Percentiles rank a stretch among this genome's conserved stretches.
Conservation (phyloP, 1,140 invertebrate species). For the Teleopsis dalmanni region DNA sequence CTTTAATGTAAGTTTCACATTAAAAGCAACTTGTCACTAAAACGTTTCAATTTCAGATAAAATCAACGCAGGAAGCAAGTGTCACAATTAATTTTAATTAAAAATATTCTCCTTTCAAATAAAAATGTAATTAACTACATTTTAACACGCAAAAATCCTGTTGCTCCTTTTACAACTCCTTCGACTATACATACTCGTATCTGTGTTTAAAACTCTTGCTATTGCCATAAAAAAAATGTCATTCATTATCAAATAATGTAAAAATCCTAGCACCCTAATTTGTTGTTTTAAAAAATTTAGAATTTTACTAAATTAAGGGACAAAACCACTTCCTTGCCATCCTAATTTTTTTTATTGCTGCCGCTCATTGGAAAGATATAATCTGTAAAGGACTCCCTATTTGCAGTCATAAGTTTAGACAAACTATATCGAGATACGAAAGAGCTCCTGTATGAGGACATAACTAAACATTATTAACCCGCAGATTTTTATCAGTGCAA, state of each 20-base stretch:
- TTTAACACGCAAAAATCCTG: constrained; percentile 16
- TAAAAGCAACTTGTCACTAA: neutral
- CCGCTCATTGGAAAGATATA: no score
- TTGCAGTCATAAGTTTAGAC: no score
- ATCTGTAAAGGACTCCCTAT: no score
- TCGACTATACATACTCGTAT: neutral
- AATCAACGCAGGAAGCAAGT: constrained; percentile 7
- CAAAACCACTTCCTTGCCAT: constrained; percentile 14
- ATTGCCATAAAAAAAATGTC: no score
- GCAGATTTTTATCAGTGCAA: neutral
- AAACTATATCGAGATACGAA: no score
- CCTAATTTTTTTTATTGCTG: constrained; percentile 12
- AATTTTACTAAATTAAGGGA: constrained; percentile 9
- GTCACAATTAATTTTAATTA: constrained; percentile 4
- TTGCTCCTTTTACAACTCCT: constrained; percentile 1
- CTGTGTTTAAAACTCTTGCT: neutral
- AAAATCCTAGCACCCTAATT: constrained; percentile 4
- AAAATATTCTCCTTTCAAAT: neutral
- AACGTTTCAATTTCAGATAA: neutral
- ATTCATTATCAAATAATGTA: no score
- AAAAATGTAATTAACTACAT: constrained; percentile 15
- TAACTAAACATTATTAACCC: no score
- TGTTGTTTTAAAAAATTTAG: neutral
- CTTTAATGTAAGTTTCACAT: no score
- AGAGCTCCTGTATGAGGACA: no score